phyloP scores from a whole-genome alignment of 2,113 vertebrate species.

The Dipodomys spectabilis region DNA sequence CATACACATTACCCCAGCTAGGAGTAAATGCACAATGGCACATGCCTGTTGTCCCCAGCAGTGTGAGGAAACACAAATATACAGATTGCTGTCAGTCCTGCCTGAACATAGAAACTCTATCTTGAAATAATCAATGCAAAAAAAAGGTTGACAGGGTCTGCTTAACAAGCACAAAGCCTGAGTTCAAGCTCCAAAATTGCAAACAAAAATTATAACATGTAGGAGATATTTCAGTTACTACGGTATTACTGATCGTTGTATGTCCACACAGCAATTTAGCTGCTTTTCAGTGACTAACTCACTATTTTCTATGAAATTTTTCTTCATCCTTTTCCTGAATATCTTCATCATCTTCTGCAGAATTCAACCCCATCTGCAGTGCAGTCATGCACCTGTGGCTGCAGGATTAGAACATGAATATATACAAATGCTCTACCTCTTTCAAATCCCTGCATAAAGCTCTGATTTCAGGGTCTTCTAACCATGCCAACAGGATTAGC shows the following conservation, averaged over 20 bases:
- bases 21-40: too few relatives aligned
- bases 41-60: too few relatives aligned
- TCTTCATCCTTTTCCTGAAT: neutral
- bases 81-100: too few relatives aligned
- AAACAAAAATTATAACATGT: neutral
- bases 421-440: neutral
- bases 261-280: neutral
- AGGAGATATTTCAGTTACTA: neutral
- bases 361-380: neutral
- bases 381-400: neutral
- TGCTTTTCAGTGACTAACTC: neutral
- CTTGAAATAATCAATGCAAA: too few relatives aligned
- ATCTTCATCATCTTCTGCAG: neutral
- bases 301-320: neutral
- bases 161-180: too few relatives aligned
- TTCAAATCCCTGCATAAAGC: constrained; percentile 48
- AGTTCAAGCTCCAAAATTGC: too few relatives aligned
- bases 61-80: too few relatives aligned
- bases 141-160: neutral
- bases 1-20: too few relatives aligned
- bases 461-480: constrained; percentile 63
- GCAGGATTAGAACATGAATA: constrained; percentile 2
- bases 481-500: constrained; percentile 63
- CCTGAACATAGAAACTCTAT: too few relatives aligned
- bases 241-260: neutral